Evolutionary conservation across 2,113 vertebrate species (phyloP).

Genomic region (Sardina pilchardus): DNA sequence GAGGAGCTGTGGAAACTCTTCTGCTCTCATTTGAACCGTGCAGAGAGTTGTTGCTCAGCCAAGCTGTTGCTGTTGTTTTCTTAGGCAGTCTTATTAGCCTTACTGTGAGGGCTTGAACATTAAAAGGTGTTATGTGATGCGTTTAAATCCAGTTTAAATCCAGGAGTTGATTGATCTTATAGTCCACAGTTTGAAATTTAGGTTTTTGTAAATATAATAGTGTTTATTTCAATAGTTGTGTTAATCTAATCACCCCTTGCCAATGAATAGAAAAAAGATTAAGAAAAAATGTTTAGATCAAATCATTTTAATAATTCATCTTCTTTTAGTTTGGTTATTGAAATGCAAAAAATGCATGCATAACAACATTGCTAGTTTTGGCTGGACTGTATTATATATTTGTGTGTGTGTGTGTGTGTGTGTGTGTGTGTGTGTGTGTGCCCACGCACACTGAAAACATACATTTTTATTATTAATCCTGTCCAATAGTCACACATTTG

Average conservation of each 20-base stretch:
- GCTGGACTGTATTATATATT: too few species aligned
- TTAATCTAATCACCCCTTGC: too few species aligned
- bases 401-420: constrained; percentile 2
- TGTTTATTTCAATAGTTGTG: neutral
- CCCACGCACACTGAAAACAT: neutral
- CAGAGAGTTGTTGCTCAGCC: neutral
- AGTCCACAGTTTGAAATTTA: neutral
- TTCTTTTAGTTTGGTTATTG: neutral
- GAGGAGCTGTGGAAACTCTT: neutral
- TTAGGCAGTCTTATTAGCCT: too few species aligned
- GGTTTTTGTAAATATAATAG: neutral
- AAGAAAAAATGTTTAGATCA: too few species aligned
- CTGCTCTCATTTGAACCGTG: neutral
- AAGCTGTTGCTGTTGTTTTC: neutral
- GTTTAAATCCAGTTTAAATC: constrained; percentile 7
- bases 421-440: constrained; percentile 3
- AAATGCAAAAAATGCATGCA: neutral
- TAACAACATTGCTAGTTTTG: neutral
- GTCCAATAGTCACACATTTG: neutral
- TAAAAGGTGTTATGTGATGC: neutral
- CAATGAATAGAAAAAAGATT: too few species aligned
- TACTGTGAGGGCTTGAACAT: neutral
- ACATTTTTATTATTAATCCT: neutral
- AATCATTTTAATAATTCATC: neutral
- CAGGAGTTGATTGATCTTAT: neutral